Percentiles rank a stretch among this genome's conserved stretches.
Evolutionary conservation across 2,797 vertebrate genomes (phyloP).

Genomic region (Parotocinclus haroldoi): DNA sequence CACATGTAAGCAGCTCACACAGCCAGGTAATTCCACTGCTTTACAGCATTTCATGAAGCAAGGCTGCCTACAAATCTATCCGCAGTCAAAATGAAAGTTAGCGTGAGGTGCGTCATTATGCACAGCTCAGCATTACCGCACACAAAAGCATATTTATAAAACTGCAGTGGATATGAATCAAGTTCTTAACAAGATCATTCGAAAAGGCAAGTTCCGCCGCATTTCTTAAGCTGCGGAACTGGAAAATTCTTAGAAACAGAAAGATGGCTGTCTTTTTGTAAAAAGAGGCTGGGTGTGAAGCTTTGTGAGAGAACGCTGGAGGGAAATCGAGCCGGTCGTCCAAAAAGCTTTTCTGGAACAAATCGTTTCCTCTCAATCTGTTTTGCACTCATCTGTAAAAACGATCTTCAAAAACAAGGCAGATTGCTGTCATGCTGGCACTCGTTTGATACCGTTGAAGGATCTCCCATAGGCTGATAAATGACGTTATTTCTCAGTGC

Average conservation of each 20-base stretch:
- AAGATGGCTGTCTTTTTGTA: constrained; percentile 24
- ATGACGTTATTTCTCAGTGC: neutral
- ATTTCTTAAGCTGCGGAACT: constrained; percentile 9
- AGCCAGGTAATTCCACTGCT: constrained; percentile 57
- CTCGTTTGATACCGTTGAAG: neutral
- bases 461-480: neutral
- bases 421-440: constrained; percentile 37
- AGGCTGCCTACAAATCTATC: constrained; percentile 28
- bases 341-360: constrained; percentile 33
- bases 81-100: constrained; percentile 21
- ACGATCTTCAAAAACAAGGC: constrained; percentile 47
- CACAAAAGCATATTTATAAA: constrained; percentile 22
- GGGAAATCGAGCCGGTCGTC: constrained; percentile 30
- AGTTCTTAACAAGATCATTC: neutral
- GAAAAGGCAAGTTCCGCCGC: too few species aligned
- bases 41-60: constrained; percentile 41
- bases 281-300: constrained; percentile 9
- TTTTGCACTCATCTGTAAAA: constrained; percentile 45
- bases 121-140: constrained; percentile 19
- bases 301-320: constrained; percentile 17
- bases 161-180: neutral
- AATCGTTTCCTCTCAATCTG: constrained; percentile 45
- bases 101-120: constrained; percentile 29
- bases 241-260: constrained; percentile 25
- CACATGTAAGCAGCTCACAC: constrained; percentile 55